Evolutionary conservation across 2,113 vertebrate species (phyloP), one percentile per base, ranked within the genome.

Genomic region (Heteronetta atricapilla): DNA sequence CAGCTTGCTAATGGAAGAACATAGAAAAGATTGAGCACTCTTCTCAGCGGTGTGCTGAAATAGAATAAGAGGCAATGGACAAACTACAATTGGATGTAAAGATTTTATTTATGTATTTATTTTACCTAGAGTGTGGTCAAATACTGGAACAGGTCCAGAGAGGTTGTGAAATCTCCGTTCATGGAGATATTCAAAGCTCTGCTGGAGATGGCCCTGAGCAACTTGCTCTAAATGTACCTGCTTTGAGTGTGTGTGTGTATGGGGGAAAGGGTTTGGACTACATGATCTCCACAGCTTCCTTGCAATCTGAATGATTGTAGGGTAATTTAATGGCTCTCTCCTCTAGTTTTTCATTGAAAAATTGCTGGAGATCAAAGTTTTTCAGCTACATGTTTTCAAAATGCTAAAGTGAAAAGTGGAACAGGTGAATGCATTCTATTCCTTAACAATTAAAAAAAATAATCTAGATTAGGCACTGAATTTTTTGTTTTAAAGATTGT

Each of bases 91-190:
- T 87, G 38, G 17, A 62, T 73, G 53, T 82, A 11, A 21, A 70
- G 23, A 63, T 80, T 5, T 86, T 55, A 9, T 62, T 22, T 33
- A 3, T 10, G 15, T 34, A 29, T 58, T 26, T 62, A 4, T 33
- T 58, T 26, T 62, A 4, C 14, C 8, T 48, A 58, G 38, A 75
- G 15, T 69, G 77, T 92, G 89, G 77, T 72, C 93, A 95, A 94
- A 93, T 92, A 93, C 93, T 93, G 81, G 77, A 87, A 84, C 74
- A 86, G 2, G 17, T 83, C 82, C 19, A 13, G n/a, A 90, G 82
- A 86, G 34, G 33, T 28, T 77, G 48, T 86, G 84, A 92, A 90
- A 92, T 93, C 74, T 95, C 62, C 18, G 4, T 73, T 46, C 80
- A 31, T 79, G 94, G 93, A 79, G 73, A 64, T 90, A 38, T 86